phyloP scores from a whole-genome alignment of 2,113 vertebrate species.

The Neopipo cinnamomea region DNA sequence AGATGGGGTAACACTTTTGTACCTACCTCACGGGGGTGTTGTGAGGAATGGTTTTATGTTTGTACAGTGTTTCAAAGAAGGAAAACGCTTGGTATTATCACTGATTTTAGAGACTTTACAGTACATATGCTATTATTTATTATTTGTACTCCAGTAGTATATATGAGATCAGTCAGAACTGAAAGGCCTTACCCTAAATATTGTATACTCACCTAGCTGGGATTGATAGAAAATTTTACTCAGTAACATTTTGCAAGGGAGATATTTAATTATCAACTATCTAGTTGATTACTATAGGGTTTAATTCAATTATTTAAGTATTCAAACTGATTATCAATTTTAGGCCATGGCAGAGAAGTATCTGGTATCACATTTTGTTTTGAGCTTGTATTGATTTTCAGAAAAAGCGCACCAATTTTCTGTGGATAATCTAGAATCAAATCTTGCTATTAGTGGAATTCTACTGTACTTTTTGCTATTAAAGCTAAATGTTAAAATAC shows the following conservation, averaged over 20 bases:
- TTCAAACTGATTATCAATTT: slow-evolving; percentile 7
- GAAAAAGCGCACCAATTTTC: slow-evolving; percentile 29
- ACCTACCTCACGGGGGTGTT: slow-evolving; percentile 66
- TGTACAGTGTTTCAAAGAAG: slow-evolving; percentile 37
- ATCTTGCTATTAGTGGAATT: slow-evolving; percentile 40
- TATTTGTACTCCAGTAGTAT: slow-evolving; percentile 29
- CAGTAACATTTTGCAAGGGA: not conserved
- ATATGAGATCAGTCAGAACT: slow-evolving; percentile 23
- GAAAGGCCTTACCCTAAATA: slow-evolving; percentile 16
- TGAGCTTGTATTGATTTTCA: slow-evolving; percentile 21
- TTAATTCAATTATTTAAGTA: slow-evolving; percentile 7
- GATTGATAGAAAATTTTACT: not conserved
- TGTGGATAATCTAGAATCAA: slow-evolving; percentile 54
- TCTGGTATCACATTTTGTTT: slow-evolving; percentile 28
- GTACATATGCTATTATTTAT: slow-evolving; percentile 51
- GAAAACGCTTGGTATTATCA: slow-evolving; percentile 6
- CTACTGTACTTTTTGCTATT: slow-evolving; percentile 57
- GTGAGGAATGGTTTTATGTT: slow-evolving; percentile 57
- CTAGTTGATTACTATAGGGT: not conserved
- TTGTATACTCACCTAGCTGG: not conserved
- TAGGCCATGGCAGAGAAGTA: not conserved
- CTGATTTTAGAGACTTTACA: slow-evolving; percentile 43
- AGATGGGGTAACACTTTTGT: not conserved
- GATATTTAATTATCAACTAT: not conserved
- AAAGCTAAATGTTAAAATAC: slow-evolving; percentile 37